phyloP scores from a whole-genome alignment of 2,113 vertebrate genomes.

The Monarcha castaneiventris region DNA sequence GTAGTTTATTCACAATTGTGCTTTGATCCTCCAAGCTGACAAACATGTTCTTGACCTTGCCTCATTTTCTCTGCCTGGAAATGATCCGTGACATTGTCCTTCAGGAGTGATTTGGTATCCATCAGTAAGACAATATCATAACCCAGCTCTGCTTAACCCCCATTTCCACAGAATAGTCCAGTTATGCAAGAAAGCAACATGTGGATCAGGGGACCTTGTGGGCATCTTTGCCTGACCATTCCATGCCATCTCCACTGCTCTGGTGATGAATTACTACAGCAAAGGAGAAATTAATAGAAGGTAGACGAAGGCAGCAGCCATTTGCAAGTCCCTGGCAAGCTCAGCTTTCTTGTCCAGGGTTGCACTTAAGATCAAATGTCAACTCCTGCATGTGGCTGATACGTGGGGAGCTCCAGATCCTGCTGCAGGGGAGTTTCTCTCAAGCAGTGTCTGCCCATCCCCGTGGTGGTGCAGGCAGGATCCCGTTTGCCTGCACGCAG shows the following conservation, averaged over 20 bases:
- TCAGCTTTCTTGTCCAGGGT: neutral
- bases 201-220: rapidly evolving
- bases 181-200: neutral
- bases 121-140: neutral
- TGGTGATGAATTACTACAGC: neutral
- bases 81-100: neutral
- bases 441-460: neutral
- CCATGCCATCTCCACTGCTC: neutral
- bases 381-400: neutral
- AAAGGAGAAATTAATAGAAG: neutral
- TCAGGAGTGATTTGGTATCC: neutral
- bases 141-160: neutral
- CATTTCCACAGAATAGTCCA: neutral
- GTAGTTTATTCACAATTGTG: neutral
- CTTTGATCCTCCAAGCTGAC: neutral
- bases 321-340: neutral
- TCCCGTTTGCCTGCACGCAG: neutral
- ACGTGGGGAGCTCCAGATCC: neutral
- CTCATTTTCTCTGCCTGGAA: neutral
- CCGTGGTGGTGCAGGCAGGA: neutral
- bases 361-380: neutral
- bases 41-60: neutral
- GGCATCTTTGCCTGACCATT: neutral
- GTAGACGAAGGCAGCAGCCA: neutral
- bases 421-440: neutral